Percentiles rank a stretch among this genome's conserved stretches.
Conservation (phyloP, 2,888 invertebrate species). For the Cephus pulcher region DNA sequence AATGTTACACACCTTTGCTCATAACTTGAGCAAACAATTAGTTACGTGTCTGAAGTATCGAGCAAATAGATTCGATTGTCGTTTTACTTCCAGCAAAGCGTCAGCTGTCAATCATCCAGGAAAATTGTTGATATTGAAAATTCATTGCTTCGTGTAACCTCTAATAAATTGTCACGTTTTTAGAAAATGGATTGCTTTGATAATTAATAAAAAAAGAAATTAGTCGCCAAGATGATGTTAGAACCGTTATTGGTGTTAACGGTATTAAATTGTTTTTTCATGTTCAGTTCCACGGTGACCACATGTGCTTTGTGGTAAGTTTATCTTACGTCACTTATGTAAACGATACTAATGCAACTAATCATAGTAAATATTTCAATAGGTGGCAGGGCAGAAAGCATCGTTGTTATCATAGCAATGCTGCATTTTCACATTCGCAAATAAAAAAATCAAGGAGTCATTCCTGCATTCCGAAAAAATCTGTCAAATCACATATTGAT, state of each 20-base stretch:
- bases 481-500: neutral
- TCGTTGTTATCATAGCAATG: conserved; percentile 26
- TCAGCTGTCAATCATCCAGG: neutral
- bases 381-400: conserved; percentile 48
- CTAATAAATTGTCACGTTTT: neutral
- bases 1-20: too few species aligned
- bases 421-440: conserved; percentile 8
- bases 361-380: neutral
- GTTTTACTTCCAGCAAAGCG: neutral
- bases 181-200: neutral
- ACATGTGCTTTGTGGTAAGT: conserved; percentile 49
- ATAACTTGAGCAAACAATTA: neutral
- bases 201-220: neutral
- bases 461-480: conserved; percentile 10
- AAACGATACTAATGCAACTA: neutral
- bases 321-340: neutral
- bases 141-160: neutral
- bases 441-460: conserved; percentile 23
- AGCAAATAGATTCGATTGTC: neutral
- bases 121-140: neutral
- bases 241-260: conserved; percentile 47
- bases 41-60: neutral
- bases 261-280: conserved; percentile 50
- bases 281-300: conserved; percentile 51
- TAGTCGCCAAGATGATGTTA: conserved; percentile 33